These are phyloP conservation scores for Drosophila sechellia DNA, from an alignment of 1,140 invertebrate species.

Conservation along the genomic window DNA sequence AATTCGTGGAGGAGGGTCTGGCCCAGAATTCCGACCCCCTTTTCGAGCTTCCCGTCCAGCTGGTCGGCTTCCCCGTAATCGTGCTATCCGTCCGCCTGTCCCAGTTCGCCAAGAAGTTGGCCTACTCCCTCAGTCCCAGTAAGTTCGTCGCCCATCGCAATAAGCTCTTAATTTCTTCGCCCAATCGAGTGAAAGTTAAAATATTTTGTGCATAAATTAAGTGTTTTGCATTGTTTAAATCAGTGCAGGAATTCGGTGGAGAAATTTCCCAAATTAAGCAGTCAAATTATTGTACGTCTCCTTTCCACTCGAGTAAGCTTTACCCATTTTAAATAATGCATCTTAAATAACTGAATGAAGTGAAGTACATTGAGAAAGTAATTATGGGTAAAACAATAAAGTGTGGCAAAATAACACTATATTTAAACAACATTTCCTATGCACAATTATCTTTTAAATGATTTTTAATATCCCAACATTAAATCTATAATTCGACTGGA, in stretches of 20 bases:
- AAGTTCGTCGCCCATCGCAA: conserved; percentile 84
- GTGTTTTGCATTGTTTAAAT: conserved; percentile 44
- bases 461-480: neutral
- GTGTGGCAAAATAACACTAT: neutral
- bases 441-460: neutral
- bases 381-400: neutral
- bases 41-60: conserved; percentile 91
- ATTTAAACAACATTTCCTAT: neutral
- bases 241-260: conserved; percentile 37
- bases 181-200: conserved; percentile 62
- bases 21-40: conserved; percentile 86
- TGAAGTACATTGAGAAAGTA: no score
- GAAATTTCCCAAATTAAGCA: conserved; percentile 16
- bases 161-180: conserved; percentile 32
- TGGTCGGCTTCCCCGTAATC: conserved; percentile 93
- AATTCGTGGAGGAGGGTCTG: conserved; percentile 71
- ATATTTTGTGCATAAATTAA: conserved; percentile 70
- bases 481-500: no score
- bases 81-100: conserved; percentile 91
- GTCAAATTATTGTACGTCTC: neutral
- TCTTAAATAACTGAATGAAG: neutral
- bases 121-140: conserved; percentile 93
- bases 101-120: conserved; percentile 93
- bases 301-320: neutral
- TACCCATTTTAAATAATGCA: neutral